Percentiles rank a stretch among this genome's conserved stretches.
Conservation (phyloP, 2,113 vertebrate species). For the Vulpes ferrilata region DNA sequence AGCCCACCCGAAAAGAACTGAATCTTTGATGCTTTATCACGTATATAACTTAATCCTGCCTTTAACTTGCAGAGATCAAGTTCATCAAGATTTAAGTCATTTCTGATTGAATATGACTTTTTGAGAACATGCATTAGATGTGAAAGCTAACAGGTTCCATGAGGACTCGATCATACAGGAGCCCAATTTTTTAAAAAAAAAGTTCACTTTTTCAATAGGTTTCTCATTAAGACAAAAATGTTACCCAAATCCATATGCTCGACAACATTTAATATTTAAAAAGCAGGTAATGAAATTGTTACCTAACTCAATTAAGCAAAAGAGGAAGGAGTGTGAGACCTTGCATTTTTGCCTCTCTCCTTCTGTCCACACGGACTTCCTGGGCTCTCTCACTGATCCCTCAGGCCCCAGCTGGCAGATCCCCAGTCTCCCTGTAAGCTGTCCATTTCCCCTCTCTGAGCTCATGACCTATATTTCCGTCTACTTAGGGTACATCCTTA, state of each 20-base stretch:
- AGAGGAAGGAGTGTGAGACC: neutral
- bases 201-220: slow-evolving; percentile 19
- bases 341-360: neutral
- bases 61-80: slow-evolving; percentile 54
- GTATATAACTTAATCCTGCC: slow-evolving; percentile 36
- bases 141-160: neutral
- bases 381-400: neutral
- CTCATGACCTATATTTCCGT: neutral
- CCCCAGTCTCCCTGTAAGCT: neutral
- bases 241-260: neutral
- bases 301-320: neutral
- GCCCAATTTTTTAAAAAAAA: neutral
- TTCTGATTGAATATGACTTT: slow-evolving; percentile 61
- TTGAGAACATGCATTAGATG: slow-evolving; percentile 43
- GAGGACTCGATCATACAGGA: neutral
- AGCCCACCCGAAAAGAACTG: neutral
- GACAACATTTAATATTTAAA: neutral
- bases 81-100: slow-evolving; percentile 41
- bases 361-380: neutral
- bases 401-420: neutral
- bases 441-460: neutral
- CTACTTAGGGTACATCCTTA: neutral
- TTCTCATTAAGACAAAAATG: slow-evolving; percentile 38
- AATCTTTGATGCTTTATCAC: slow-evolving; percentile 52
- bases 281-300: neutral